Conservation (phyloP, 2,113 vertebrate genomes). For the Lycocorax pyrrhopterus region DNA sequence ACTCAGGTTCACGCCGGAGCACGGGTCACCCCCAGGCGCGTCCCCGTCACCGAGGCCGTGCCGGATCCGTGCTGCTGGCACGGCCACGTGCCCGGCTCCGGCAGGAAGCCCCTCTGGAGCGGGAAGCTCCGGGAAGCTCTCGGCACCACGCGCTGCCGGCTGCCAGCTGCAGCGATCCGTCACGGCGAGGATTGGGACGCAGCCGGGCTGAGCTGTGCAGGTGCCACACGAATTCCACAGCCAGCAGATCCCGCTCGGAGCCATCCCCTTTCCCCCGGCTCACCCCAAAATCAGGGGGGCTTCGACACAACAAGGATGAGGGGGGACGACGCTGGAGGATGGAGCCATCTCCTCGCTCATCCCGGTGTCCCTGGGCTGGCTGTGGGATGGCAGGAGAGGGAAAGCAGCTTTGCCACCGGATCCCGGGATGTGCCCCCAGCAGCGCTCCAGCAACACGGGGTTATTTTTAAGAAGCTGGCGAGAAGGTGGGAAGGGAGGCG, state of each 20-base stretch:
- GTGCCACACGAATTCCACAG: background rate
- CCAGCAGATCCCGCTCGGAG: background rate
- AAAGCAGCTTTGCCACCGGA: background rate
- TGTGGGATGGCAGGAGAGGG: background rate
- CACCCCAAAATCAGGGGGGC: fast-evolving
- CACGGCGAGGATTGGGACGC: fast-evolving
- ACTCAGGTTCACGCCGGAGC: background rate
- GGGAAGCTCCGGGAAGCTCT: background rate
- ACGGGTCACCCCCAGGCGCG: background rate
- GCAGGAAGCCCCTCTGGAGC: background rate
- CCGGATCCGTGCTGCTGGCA: background rate
- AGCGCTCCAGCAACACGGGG: background rate
- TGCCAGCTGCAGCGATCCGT: background rate
- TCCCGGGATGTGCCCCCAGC: background rate
- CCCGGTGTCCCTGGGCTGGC: background rate
- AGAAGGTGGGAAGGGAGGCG: background rate
- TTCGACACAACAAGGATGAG: fast-evolving
- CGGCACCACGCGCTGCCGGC: background rate
- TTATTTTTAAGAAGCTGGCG: background rate
- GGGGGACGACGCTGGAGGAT: background rate
- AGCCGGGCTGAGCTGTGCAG: background rate
- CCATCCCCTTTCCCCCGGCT: fast-evolving
- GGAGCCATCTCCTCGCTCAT: background rate
- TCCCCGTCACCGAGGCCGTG: background rate
- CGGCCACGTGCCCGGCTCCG: background rate